phyloP scores from a whole-genome alignment of 2,888 invertebrate genomes.

The Tanytarsus gracilentus region DNA sequence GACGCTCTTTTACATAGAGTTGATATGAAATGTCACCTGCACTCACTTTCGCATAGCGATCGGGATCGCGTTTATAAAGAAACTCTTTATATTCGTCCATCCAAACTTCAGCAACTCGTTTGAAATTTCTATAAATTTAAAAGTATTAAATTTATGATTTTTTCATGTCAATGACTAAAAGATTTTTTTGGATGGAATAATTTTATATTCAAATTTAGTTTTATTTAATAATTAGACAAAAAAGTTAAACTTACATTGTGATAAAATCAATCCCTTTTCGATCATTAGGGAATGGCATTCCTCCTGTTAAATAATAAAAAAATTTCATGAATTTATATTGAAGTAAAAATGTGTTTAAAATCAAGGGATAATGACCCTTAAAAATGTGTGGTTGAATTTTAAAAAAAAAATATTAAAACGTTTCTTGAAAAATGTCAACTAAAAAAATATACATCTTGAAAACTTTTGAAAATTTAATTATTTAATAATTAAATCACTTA shows the following conservation, averaged over 20 bases:
- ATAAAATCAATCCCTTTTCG: conserved; percentile 45
- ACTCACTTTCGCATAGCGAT: conserved; percentile 60
- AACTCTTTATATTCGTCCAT: conserved; percentile 94
- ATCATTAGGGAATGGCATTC: conserved; percentile 79
- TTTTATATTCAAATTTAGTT: too few relatives aligned
- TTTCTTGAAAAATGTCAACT: too few relatives aligned
- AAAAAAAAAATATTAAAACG: too few relatives aligned
- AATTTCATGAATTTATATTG: too few relatives aligned
- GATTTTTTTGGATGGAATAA: too few relatives aligned
- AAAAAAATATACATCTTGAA: too few relatives aligned
- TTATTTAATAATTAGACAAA: too few relatives aligned
- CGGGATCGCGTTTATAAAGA: conserved; percentile 67
- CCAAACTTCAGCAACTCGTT: conserved; percentile 93
- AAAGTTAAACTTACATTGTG: not conserved
- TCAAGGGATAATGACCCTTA: too few relatives aligned
- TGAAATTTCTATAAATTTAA: conserved; percentile 61
- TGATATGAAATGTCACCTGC: conserved; percentile 75
- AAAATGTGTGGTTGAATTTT: too few relatives aligned
- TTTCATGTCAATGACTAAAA: not conserved
- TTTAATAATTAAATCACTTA: too few relatives aligned
- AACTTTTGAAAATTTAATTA: too few relatives aligned
- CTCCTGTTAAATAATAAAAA: not conserved
- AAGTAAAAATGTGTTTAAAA: too few relatives aligned
- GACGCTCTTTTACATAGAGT: conserved; percentile 56
- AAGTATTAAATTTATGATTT: conserved; percentile 30